A percentile compares a stretch with the other conserved stretches of the same genome.
These are phyloP conservation scores for Drosophila neonasuta DNA, from an alignment of 2,888 invertebrate genomes.

Conservation along the genomic window DNA sequence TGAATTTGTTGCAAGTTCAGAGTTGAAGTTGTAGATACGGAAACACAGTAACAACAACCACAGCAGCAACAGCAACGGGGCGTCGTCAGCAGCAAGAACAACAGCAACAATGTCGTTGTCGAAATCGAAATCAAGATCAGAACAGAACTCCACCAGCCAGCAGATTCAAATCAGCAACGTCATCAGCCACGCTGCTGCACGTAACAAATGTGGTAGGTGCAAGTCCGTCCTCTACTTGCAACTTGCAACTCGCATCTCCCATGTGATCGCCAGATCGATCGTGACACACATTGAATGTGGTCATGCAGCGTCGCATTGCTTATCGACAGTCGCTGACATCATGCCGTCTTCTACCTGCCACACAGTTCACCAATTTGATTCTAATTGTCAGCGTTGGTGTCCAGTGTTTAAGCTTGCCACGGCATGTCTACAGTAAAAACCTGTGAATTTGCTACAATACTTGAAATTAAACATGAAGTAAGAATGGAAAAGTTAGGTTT, in stretches of 20 bases:
- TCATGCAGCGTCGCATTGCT: conserved; percentile 42
- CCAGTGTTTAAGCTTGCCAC: conserved; percentile 13
- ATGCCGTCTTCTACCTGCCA: conserved; percentile 16
- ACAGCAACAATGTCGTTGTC: conserved; percentile 59
- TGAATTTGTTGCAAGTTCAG: conserved; percentile 77
- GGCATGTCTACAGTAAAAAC: background rate
- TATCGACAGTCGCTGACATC: conserved; percentile 1
- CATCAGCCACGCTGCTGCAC: conserved; percentile 71
- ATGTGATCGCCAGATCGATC: conserved; percentile 42
- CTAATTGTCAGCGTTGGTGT: conserved; percentile 61
- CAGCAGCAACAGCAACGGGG: conserved; percentile 54
- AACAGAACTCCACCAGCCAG: conserved; percentile 40
- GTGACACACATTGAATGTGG: conserved; percentile 66
- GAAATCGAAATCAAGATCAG: conserved; percentile 77
- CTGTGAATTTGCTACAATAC: no score
- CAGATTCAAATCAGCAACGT: conserved; percentile 67
- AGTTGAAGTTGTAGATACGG: conserved; percentile 68
- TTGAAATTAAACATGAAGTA: no score
- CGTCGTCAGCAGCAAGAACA: conserved; percentile 52
- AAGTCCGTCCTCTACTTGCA: conserved; percentile 10
- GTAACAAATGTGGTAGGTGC: conserved; percentile 65
- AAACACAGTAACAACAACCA: conserved; percentile 41
- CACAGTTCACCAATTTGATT: conserved; percentile 62
- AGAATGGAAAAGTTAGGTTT: no score
- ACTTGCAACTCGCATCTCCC: conserved; percentile 17